These are phyloP conservation scores for Branchinecta lindahli DNA, from an alignment of 1,140 invertebrate species.

Conservation along the genomic window DNA sequence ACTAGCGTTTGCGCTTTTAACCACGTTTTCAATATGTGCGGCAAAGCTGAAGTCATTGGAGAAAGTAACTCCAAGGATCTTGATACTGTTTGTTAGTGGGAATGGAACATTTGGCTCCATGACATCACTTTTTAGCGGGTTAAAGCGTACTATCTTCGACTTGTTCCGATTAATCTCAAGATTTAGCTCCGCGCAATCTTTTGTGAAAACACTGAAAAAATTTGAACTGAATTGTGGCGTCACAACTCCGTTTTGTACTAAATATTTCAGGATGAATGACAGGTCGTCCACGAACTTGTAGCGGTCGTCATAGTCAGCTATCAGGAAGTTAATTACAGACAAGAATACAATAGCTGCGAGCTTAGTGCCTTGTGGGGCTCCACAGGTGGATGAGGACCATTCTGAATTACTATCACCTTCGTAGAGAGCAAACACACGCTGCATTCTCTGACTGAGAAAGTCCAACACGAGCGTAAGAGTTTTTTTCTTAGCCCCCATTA, in stretches of 20 bases:
- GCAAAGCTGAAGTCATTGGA: too few relatives aligned
- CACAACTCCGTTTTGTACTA: too few relatives aligned
- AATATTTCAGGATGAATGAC: too few relatives aligned
- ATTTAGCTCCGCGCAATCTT: constrained; percentile 5
- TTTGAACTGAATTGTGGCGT: too few relatives aligned
- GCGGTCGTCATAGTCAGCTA: constrained; percentile 7
- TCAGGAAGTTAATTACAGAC: constrained; percentile 6
- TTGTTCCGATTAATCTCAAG: constrained; percentile 5
- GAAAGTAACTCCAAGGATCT: too few relatives aligned
- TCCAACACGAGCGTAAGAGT: constrained; percentile 4
- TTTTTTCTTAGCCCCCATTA: constrained; percentile 8
- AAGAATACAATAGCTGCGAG: constrained; percentile 8
- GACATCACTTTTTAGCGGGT: constrained; percentile 8
- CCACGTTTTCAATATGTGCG: too few relatives aligned
- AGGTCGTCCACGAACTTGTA: too few relatives aligned
- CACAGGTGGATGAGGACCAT: constrained; percentile 4
- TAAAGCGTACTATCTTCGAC: constrained; percentile 5
- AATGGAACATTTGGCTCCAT: too few relatives aligned
- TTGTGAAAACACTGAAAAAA: constrained; percentile 1
- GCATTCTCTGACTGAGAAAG: constrained; percentile 8
- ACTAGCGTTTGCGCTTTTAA: too few relatives aligned
- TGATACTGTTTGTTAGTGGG: too few relatives aligned
- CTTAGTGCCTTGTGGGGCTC: constrained; percentile 3
- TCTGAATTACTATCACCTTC: constrained; percentile 1
- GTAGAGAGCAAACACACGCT: constrained; percentile 1